Conservation (phyloP, 2,113 vertebrate genomes). For the Erythrocercus mccallii region DNA sequence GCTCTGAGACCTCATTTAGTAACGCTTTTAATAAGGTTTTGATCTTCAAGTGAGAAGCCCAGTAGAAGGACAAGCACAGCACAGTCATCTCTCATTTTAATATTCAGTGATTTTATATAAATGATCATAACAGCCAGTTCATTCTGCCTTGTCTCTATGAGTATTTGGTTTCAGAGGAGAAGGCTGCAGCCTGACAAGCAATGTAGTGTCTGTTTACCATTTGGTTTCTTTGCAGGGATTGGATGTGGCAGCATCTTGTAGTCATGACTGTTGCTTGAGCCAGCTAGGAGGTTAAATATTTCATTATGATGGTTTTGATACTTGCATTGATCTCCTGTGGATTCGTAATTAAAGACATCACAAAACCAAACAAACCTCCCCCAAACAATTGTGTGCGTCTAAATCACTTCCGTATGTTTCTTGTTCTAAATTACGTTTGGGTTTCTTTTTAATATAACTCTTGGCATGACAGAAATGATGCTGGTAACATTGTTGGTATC, state of each 20-base stretch:
- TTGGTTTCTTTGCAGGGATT: background rate
- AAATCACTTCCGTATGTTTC: constrained; percentile 40
- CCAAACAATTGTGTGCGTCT: background rate
- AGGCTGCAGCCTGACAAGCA: background rate
- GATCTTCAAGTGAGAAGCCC: background rate
- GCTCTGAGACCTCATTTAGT: background rate
- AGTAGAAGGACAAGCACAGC: background rate
- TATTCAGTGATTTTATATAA: background rate
- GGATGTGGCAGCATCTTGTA: background rate
- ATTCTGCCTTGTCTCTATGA: background rate
- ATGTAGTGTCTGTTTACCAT: background rate
- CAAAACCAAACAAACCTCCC: background rate
- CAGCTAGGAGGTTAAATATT: background rate
- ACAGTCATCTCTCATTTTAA: background rate
- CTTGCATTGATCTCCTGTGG: background rate
- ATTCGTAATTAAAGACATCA: background rate
- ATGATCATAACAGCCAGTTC: background rate
- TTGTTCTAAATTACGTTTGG: background rate
- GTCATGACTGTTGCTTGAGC: background rate
- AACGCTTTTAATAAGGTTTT: background rate
- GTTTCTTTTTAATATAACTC: constrained; percentile 43
- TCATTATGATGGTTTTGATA: background rate
- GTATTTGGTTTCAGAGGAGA: background rate
- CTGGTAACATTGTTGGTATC: constrained; percentile 6
- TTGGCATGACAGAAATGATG: constrained; percentile 45